phyloP scores from a whole-genome alignment of 2,113 vertebrate genomes.

The Triplophysa rosa region DNA sequence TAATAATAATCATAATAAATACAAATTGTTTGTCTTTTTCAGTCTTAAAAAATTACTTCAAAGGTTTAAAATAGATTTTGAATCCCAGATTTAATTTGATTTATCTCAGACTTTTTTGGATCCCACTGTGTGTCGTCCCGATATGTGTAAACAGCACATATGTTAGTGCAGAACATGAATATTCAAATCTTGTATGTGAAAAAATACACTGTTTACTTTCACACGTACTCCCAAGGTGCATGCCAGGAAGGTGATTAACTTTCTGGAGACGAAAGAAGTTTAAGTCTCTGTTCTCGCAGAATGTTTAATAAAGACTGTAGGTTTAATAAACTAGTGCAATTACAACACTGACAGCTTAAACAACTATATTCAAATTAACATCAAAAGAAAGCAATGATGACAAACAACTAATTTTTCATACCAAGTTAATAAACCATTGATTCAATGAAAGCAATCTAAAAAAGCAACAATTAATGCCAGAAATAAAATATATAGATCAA shows the following conservation, averaged over 20 bases:
- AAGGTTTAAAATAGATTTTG: no score
- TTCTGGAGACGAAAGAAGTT: slow-evolving; percentile 13
- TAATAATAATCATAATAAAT: no score
- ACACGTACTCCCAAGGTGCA: slow-evolving; percentile 11
- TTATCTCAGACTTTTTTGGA: background rate
- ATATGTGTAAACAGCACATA: background rate
- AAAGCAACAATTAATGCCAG: background rate
- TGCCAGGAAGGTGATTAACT: slow-evolving; percentile 32
- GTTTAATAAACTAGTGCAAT: no score
- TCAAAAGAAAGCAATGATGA: no score
- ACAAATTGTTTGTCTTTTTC: no score
- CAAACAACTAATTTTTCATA: no score
- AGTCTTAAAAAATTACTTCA: no score
- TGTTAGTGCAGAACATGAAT: slow-evolving; percentile 31
- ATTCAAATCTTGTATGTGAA: slow-evolving; percentile 31
- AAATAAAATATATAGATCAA: background rate
- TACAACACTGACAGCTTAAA: background rate
- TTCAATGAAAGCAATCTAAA: background rate
- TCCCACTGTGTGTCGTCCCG: no score
- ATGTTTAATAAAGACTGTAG: background rate
- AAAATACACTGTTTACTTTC: slow-evolving; percentile 37
- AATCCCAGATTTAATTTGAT: no score
- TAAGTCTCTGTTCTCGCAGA: background rate
- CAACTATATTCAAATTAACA: background rate
- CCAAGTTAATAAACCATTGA: background rate